Evolutionary conservation across 2,888 invertebrate genomes (phyloP), one percentile per base, ranked within the genome.

Genomic region (Tipula helvola): DNA sequence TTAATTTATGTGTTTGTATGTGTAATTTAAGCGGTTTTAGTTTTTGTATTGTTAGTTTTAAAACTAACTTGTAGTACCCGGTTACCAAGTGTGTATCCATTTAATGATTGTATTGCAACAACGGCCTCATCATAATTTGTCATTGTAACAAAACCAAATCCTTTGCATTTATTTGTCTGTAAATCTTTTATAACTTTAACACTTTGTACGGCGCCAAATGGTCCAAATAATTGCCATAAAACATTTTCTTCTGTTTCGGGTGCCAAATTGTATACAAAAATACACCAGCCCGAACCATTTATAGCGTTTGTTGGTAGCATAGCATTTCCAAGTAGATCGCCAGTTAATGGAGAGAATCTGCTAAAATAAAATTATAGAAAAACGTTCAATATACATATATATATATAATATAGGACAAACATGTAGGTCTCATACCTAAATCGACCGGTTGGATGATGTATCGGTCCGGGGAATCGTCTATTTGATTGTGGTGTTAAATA

Each of bases 141-240:
- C 97, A 98, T 97, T 88, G 97, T 97, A 89, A 98, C 97, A 92
- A 97, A 97, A 87, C 97, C 98, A 92, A 97, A 97, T 89, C 98
- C 98, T 92, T 97, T 97, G 94, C 97, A 97, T 92, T 97, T 97
- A 93, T 96, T 96, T 89, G 97, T 97, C 92, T 96, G 96, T 90
- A 96, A 94, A 93, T 98, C 97, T 90, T 97, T 95, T 90, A 97
- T 97, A 13, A 97, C 97, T 93, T 97, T 97, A 88, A 97, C 97
- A 92, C 96, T 96, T 92, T 97, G 97, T 90, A 98, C 97, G 89
- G 97, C 97, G 89, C 97, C 97, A 92, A 97, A 98, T 36, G 97
- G 97, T 16, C 97, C 97, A 92, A 98, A 98, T 89, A 98, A 93
- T 92, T 97, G 97, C 97, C 97, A 98, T 88, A 98, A 93, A 86